These are phyloP conservation scores for Harpegnathos saltator DNA, from an alignment of 1,140 invertebrate genomes.

Conservation along the genomic window DNA sequence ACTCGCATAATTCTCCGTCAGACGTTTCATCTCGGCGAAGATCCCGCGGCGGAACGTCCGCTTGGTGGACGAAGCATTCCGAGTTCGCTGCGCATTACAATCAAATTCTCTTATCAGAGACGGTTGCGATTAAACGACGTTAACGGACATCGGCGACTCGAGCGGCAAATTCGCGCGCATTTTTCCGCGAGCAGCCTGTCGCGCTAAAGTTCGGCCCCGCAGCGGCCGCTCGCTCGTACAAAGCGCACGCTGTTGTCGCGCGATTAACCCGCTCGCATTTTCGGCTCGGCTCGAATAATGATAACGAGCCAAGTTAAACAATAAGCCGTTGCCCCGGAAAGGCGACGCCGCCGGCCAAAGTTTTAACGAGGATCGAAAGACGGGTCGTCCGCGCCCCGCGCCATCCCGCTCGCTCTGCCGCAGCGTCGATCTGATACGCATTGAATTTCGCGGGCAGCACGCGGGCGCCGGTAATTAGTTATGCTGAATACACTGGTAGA, in stretches of 20 bases:
- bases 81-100: no score
- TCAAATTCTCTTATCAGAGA: no score
- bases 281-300: conserved; percentile 51
- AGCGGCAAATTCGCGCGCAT: conserved; percentile 24
- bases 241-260: conserved; percentile 42
- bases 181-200: conserved; percentile 27
- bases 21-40: no score
- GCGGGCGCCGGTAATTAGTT: conserved; percentile 11
- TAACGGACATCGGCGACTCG: no score
- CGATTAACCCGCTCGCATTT: conserved; percentile 61
- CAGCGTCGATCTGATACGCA: background rate
- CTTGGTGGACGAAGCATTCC: no score
- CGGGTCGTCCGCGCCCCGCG: conserved; percentile 1
- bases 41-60: no score
- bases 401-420: conserved; percentile 17
- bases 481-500: background rate
- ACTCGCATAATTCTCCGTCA: no score
- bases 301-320: conserved; percentile 68
- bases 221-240: background rate
- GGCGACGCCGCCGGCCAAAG: conserved; percentile 36
- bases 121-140: no score
- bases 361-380: conserved; percentile 62
- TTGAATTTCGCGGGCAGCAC: background rate
- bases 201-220: conserved; percentile 44
- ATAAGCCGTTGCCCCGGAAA: conserved; percentile 46